phyloP scores from a whole-genome alignment of 2,888 invertebrate species.

The Kryphioiulus occultus region DNA sequence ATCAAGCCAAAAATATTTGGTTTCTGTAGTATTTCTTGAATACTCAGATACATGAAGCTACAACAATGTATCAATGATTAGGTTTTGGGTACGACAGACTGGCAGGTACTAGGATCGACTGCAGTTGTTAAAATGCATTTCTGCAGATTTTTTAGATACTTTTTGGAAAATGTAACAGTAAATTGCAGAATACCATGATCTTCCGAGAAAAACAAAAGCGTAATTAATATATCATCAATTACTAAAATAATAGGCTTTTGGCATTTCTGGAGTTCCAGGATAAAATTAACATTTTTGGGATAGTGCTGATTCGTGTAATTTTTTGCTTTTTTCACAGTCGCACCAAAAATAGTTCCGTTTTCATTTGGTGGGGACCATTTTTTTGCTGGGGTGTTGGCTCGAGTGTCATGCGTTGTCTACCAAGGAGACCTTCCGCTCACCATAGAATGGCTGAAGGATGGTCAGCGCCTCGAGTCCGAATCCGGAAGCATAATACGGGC shows the following conservation, averaged over 20 bases:
- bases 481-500: slow-evolving; percentile 58
- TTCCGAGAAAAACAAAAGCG: too few species aligned
- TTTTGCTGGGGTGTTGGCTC: slow-evolving; percentile 61
- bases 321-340: slow-evolving; percentile 58
- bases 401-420: slow-evolving; percentile 62
- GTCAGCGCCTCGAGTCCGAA: slow-evolving; percentile 59
- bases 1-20: too few species aligned
- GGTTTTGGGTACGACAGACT: too few species aligned
- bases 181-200: too few species aligned
- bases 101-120: too few species aligned
- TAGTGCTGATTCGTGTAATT: background rate
- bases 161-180: too few species aligned
- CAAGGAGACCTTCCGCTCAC: slow-evolving; percentile 63
- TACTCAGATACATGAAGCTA: too few species aligned
- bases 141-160: too few species aligned
- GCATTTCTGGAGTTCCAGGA: background rate
- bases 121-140: too few species aligned
- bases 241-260: too few species aligned
- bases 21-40: too few species aligned
- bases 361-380: slow-evolving; percentile 62
- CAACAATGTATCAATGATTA: too few species aligned
- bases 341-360: slow-evolving; percentile 63
- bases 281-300: background rate
- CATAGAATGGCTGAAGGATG: slow-evolving; percentile 63
- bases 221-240: background rate